A percentile compares a stretch with the other conserved stretches of the same genome.
phyloP scores from a whole-genome alignment of 2,113 vertebrate genomes.

The Boulengeromyrus knoepffleri region DNA sequence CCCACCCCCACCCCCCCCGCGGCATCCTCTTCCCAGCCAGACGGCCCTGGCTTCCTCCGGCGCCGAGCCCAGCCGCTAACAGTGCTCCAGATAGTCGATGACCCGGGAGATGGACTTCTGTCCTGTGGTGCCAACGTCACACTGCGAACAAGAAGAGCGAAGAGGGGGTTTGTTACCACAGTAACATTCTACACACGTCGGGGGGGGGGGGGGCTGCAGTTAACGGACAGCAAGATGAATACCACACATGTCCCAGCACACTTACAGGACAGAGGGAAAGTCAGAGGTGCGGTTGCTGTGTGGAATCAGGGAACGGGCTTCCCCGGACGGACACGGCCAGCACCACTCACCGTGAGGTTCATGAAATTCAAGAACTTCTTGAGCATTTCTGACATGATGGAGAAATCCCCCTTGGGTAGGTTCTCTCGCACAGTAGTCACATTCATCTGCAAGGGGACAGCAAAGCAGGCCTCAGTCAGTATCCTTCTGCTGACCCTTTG shows the following conservation, averaged over 20 bases:
- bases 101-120: conserved; percentile 97
- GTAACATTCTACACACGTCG: neutral
- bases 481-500: neutral
- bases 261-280: neutral
- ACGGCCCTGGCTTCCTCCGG: conserved; percentile 35
- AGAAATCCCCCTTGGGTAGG: conserved; percentile 93
- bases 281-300: neutral
- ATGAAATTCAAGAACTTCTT: conserved; percentile 99
- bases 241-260: neutral
- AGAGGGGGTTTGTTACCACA: neutral
- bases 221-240: neutral
- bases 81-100: conserved; percentile 98
- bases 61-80: conserved; percentile 66
- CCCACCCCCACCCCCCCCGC: neutral
- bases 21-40: neutral
- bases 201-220: neutral
- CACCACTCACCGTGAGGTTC: conserved; percentile 92
- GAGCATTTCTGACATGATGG: conserved; percentile 98
- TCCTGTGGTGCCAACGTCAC: conserved; percentile 91
- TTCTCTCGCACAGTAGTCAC: conserved; percentile 95
- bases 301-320: neutral
- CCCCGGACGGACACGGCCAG: neutral
- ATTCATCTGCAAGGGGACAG: conserved; percentile 70
- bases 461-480: no score
- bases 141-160: conserved; percentile 54